phyloP scores from a whole-genome alignment of 2,888 invertebrate species.

The Dione juno region DNA sequence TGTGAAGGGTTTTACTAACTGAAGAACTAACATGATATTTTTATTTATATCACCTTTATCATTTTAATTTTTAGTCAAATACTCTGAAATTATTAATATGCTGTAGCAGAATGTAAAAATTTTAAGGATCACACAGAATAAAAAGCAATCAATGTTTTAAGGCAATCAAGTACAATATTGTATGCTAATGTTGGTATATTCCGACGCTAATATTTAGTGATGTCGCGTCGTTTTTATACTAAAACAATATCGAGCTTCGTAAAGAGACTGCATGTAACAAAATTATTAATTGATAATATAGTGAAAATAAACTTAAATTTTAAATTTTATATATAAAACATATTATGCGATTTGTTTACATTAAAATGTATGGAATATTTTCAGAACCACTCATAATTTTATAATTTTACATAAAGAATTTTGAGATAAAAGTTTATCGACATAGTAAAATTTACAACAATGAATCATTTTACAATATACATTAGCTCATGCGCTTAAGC shows the following conservation, averaged over 20 bases:
- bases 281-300: slow-evolving; percentile 29
- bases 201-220: slow-evolving; percentile 55
- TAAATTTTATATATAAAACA: no score
- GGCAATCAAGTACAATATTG: slow-evolving; percentile 30
- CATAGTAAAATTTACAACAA: no score
- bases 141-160: slow-evolving; percentile 46
- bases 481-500: no score
- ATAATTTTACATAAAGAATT: no score
- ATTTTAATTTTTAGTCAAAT: slow-evolving; percentile 18
- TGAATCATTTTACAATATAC: no score
- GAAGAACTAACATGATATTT: slow-evolving; percentile 44
- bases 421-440: no score
- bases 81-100: slow-evolving; percentile 29
- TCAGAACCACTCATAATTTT: no score
- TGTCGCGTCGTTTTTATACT: slow-evolving; percentile 24
- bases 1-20: slow-evolving; percentile 51
- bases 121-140: slow-evolving; percentile 42
- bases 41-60: slow-evolving; percentile 8
- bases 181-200: slow-evolving; percentile 53
- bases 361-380: no score
- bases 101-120: slow-evolving; percentile 25
- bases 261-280: not conserved
- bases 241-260: slow-evolving; percentile 38
- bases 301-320: no score
- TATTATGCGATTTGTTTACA: no score